Conservation (phyloP, 2,113 vertebrate species). For the Pimephales promelas region DNA sequence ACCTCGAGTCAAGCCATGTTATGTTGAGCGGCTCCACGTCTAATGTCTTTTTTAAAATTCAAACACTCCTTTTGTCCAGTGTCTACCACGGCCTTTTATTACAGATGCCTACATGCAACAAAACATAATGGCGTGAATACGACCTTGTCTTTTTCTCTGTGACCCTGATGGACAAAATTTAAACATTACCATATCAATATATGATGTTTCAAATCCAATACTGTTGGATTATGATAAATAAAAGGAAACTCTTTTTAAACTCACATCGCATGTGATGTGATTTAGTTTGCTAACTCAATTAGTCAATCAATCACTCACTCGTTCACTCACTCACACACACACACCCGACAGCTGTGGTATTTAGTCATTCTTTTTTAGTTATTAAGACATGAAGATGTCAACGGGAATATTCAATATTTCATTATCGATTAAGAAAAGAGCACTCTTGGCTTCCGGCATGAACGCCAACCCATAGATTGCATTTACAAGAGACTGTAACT, state of each 20-base stretch:
- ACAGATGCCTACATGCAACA: constrained; percentile 23
- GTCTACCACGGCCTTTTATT: constrained; percentile 51
- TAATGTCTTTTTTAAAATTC: constrained; percentile 71
- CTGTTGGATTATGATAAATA: constrained; percentile 12
- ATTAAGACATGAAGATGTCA: constrained; percentile 40
- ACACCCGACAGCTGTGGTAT: neutral
- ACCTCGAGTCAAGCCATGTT: constrained; percentile 61
- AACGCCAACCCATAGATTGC: neutral
- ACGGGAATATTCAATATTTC: constrained; percentile 43
- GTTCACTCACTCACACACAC: neutral
- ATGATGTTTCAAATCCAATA: constrained; percentile 20
- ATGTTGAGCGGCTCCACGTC: constrained; percentile 51
- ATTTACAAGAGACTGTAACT: neutral
- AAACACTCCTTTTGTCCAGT: constrained; percentile 61
- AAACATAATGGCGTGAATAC: constrained; percentile 8
- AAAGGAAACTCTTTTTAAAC: constrained; percentile 17
- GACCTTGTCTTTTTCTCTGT: constrained; percentile 12
- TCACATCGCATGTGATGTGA: neutral
- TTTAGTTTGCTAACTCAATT: neutral
- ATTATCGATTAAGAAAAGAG: constrained; percentile 50
- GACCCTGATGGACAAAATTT: neutral
- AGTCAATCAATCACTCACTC: neutral
- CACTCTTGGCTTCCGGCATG: neutral
- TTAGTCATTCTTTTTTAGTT: constrained; percentile 35
- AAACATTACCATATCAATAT: constrained; percentile 42